These are phyloP conservation scores for Plecotus auritus DNA, from an alignment of 2,113 vertebrate species.

Conservation along the genomic window DNA sequence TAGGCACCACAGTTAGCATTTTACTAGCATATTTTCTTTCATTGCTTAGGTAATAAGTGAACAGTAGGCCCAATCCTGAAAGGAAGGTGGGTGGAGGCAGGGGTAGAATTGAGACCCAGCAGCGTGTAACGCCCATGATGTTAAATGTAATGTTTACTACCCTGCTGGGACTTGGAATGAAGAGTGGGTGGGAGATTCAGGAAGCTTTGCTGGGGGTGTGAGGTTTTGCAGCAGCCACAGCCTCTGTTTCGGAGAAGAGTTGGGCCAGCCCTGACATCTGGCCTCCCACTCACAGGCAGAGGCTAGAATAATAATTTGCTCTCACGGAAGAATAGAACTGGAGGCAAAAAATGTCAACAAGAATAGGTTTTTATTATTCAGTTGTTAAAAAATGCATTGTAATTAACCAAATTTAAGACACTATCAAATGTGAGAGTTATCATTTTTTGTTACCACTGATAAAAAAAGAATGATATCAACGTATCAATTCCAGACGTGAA, in stretches of 20 bases:
- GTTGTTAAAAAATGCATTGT: background rate
- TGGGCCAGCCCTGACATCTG: background rate
- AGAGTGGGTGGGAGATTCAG: fast-evolving
- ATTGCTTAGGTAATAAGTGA: background rate
- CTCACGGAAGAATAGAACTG: background rate
- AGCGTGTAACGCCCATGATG: background rate
- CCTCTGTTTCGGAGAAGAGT: background rate
- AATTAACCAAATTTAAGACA: background rate
- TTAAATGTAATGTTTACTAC: background rate
- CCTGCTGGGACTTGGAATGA: no score
- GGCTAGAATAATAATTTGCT: background rate
- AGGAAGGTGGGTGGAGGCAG: background rate
- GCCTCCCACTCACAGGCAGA: background rate
- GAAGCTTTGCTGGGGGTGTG: background rate
- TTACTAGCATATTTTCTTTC: background rate
- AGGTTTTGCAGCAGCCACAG: background rate
- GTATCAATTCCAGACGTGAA: background rate
- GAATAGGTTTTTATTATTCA: background rate
- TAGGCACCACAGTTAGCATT: background rate
- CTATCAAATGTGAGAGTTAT: background rate
- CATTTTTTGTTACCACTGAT: background rate
- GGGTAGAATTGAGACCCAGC: background rate
- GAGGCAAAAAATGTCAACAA: background rate
- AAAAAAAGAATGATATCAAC: background rate
- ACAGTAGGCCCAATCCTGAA: background rate